phyloP scores from a whole-genome alignment of 2,113 vertebrate genomes.

The Malurus elegans region DNA sequence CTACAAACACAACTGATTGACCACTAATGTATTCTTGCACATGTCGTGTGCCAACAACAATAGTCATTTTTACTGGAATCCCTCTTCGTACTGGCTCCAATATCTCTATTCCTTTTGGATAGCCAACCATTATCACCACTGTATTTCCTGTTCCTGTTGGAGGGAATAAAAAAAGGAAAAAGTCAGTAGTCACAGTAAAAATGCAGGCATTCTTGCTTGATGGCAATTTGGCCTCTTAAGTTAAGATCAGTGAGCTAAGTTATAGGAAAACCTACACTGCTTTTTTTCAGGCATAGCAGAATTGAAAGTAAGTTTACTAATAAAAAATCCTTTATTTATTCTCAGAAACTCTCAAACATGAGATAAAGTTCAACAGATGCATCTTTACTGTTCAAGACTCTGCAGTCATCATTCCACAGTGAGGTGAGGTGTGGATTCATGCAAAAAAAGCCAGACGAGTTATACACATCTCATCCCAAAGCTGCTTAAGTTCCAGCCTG shows the following conservation, averaged over 20 bases:
- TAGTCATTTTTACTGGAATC: conserved; percentile 75
- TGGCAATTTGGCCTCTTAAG: neutral
- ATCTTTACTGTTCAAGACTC: neutral
- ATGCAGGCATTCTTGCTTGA: neutral
- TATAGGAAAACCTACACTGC: neutral
- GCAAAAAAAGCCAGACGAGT: neutral
- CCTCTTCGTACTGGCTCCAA: conserved; percentile 75
- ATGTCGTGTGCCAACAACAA: conserved; percentile 72
- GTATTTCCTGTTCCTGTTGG: conserved; percentile 75
- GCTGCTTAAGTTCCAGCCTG: neutral
- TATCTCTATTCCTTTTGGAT: conserved; percentile 80
- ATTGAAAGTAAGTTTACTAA: neutral
- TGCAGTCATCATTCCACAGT: neutral
- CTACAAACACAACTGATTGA: conserved; percentile 80
- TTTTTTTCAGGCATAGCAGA: neutral
- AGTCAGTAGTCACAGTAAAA: neutral
- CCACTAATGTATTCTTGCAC: conserved; percentile 76
- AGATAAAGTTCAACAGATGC: neutral
- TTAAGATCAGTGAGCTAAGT: neutral
- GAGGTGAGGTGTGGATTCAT: neutral
- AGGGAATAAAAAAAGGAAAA: neutral
- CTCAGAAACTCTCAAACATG: neutral
- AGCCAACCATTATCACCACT: conserved; percentile 82
- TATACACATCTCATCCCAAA: neutral
- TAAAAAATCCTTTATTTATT: neutral